Base-by-base conservation (phyloP, 2,797 vertebrate species). In the Argyrosomus regius region DNA sequence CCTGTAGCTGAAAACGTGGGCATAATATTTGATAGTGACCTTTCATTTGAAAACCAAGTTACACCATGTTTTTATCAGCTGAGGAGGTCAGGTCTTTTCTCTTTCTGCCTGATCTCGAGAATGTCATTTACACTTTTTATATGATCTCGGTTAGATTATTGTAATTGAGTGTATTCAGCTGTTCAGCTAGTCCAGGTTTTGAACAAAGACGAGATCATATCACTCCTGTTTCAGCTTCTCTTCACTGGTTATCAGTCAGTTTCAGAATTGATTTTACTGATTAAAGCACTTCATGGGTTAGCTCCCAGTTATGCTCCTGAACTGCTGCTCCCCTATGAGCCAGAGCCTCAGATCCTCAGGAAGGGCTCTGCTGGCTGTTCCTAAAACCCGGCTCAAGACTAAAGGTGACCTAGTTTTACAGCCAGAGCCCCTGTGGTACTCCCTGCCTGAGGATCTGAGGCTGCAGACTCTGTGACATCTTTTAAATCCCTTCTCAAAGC, bases 241-340 rank as follows among this genome's bases (percentile, higher is more conserved):
- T 20, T n/a, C 35, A 13, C 9, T 1, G 20, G 50, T 13, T 13
- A 53, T 1, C 13, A 28, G 24, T 16, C 3, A 1, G 10, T 5
- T 45, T 4, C 6, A 28, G 52, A 7, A 26, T 1, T 41, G 18
- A 41, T 20, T 60, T 22, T 5, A 60, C 12, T 14, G 31, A 41
- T 41, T 59, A 39, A 59, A 59, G 57, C 18, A n/a, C 58, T 22
- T 60, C 39, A 14, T 60, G 58, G 35, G 43, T 61, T 61, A 24
- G 39, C 59, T 61, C 13, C 12, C 39, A 43, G n/a, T 16, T 9
- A 24, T 24, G 3, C 24, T 43, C 12, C 12, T 61, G 39, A 22
- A 14, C 3, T n/a, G 58, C 20, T 43, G 39, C 39, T 43, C 31
- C 17, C 17, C 31, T n/a, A n/a, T 35, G 31, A 59, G 12, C 9